A percentile compares a stretch with the other conserved stretches of the same genome.
phyloP scores from a whole-genome alignment of 2,797 vertebrate genomes.

The Amniataba percoides region DNA sequence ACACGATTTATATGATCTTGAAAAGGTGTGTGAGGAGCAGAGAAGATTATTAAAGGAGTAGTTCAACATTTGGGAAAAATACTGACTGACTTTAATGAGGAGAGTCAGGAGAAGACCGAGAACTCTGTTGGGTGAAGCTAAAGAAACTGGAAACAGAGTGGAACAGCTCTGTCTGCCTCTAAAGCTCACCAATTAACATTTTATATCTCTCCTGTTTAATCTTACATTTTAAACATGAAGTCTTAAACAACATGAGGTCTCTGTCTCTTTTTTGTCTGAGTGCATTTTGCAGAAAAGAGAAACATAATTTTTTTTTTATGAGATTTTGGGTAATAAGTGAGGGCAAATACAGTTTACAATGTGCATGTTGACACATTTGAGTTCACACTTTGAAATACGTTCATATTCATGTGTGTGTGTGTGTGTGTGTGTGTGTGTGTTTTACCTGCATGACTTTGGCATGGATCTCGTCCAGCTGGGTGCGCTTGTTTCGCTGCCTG shows the following conservation, averaged over 20 bases:
- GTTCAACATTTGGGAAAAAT: no score
- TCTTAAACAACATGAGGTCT: no score
- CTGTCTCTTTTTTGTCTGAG: no score
- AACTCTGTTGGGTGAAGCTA: neutral
- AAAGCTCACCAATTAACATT: no score
- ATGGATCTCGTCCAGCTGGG: constrained; percentile 96
- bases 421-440: neutral
- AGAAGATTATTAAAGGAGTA: neutral
- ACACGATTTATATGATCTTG: neutral
- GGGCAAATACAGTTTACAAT: neutral
- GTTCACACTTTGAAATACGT: neutral
- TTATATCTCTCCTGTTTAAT: no score
- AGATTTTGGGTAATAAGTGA: no score
- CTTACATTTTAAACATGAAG: no score
- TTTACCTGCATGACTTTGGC: constrained; percentile 98
- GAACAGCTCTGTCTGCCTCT: no score
- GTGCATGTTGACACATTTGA: no score
- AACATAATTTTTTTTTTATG: no score
- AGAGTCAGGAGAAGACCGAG: neutral
- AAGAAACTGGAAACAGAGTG: neutral
- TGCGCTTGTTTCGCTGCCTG: constrained; percentile 94
- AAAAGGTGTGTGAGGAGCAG: neutral
- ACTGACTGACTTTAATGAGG: neutral
- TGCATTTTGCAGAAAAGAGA: no score
- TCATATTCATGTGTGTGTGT: neutral